These are phyloP conservation scores for Cerastoderma edule DNA, from an alignment of 2,888 invertebrate genomes.

Conservation along the genomic window DNA sequence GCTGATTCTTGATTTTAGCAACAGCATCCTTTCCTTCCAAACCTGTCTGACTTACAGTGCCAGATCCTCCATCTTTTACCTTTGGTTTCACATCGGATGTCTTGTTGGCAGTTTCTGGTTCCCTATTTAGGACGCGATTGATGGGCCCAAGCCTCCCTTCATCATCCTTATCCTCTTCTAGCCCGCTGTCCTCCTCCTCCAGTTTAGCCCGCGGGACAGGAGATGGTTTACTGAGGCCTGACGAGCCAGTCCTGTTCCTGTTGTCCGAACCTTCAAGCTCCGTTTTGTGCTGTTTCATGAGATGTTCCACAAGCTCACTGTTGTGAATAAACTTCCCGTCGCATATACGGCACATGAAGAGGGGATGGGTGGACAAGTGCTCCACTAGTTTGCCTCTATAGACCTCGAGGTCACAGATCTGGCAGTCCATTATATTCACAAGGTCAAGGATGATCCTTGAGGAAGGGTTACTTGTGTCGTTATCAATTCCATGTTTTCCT, in stretches of 20 bases:
- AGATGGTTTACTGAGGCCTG: neutral
- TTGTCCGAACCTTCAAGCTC: constrained; percentile 29
- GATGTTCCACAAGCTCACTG: constrained; percentile 51
- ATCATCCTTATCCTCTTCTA: constrained; percentile 34
- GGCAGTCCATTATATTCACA: constrained; percentile 46
- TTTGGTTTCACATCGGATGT: neutral
- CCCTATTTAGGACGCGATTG: too few species aligned
- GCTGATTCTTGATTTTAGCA: neutral
- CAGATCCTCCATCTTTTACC: neutral
- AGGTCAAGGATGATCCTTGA: constrained; percentile 13
- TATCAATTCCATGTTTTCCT: neutral
- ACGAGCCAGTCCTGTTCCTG: neutral
- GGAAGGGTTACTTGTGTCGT: neutral
- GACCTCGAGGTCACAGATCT: constrained; percentile 53
- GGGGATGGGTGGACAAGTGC: constrained; percentile 47
- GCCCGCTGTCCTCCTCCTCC: constrained; percentile 30
- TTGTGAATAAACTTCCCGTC: constrained; percentile 51
- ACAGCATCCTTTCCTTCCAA: neutral
- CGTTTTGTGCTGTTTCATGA: constrained; percentile 47
- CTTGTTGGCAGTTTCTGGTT: neutral
- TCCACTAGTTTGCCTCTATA: constrained; percentile 37
- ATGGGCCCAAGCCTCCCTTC: constrained; percentile 22
- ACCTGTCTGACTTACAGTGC: neutral
- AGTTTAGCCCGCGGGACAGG: constrained; percentile 1
- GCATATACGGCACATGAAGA: constrained; percentile 51